Percentiles rank a stretch among this genome's conserved stretches.
phyloP scores from a whole-genome alignment of 2,797 vertebrate genomes.

The Catharus ustulatus region DNA sequence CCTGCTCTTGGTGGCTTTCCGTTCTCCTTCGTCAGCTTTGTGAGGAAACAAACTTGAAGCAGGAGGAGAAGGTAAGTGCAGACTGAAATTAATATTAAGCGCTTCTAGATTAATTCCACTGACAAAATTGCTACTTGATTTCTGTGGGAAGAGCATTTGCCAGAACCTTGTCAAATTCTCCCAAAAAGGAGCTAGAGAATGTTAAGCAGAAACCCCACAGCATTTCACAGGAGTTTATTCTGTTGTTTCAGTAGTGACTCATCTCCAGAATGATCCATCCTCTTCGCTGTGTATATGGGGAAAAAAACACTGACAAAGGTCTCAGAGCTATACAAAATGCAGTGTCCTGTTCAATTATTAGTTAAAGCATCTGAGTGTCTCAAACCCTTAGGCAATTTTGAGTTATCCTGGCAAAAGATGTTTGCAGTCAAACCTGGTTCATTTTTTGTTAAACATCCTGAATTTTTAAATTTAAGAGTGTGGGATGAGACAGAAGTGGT shows the following conservation, averaged over 20 bases:
- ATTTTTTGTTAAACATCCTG: neutral
- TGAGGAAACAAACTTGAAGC: neutral
- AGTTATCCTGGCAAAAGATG: neutral
- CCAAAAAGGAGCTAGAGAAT: neutral
- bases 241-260: slow-evolving; percentile 47
- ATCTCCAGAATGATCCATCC: slow-evolving; percentile 32
- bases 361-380: neutral
- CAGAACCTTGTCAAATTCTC: neutral
- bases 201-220: neutral
- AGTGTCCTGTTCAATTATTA: slow-evolving; percentile 9
- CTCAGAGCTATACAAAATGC: neutral
- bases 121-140: slow-evolving; percentile 10
- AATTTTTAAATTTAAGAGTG: neutral
- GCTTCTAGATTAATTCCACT: neutral
- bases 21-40: neutral
- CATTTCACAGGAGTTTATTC: slow-evolving; percentile 4
- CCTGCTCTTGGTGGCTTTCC: neutral
- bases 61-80: neutral
- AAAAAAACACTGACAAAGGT: neutral
- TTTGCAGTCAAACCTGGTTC: neutral
- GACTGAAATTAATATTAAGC: slow-evolving; percentile 1
- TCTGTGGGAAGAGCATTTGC: slow-evolving; percentile 13
- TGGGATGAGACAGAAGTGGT: neutral
- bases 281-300: neutral
- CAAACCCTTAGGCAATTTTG: neutral